Evolutionary conservation across 2,888 invertebrate genomes (phyloP).

Genomic region (Leistus spinibarbis): DNA sequence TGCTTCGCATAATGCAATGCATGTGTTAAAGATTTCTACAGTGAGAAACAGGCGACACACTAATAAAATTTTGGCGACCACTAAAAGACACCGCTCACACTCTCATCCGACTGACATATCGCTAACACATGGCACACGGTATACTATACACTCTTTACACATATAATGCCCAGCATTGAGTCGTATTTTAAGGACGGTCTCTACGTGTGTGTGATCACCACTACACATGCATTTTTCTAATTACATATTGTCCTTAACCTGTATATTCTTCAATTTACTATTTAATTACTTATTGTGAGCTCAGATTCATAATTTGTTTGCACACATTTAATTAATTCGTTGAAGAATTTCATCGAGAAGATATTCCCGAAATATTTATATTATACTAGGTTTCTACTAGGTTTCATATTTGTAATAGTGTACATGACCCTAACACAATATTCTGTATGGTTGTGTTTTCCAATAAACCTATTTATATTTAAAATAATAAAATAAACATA

Average conservation of each 20-base stretch:
- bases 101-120: slow-evolving; percentile 13
- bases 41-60: background rate
- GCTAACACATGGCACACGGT: background rate
- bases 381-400: too few species aligned
- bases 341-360: too few species aligned
- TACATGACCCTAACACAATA: too few species aligned
- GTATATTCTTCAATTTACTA: background rate
- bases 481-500: too few species aligned
- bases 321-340: too few species aligned
- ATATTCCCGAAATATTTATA: too few species aligned
- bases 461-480: too few species aligned
- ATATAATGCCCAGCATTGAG: slow-evolving; percentile 3
- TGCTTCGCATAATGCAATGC: background rate
- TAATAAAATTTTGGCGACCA: slow-evolving; percentile 20
- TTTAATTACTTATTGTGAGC: too few species aligned
- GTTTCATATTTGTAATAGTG: too few species aligned
- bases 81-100: slow-evolving; percentile 4
- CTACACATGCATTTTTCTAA: too few species aligned
- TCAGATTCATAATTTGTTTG: too few species aligned
- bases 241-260: background rate
- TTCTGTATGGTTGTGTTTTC: too few species aligned
- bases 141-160: background rate
- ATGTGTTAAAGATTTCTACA: background rate
- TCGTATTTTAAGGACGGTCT: slow-evolving; percentile 5
- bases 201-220: background rate